These are phyloP conservation scores for Apotomis capreana DNA, from an alignment of 2,888 invertebrate species.

Conservation along the genomic window DNA sequence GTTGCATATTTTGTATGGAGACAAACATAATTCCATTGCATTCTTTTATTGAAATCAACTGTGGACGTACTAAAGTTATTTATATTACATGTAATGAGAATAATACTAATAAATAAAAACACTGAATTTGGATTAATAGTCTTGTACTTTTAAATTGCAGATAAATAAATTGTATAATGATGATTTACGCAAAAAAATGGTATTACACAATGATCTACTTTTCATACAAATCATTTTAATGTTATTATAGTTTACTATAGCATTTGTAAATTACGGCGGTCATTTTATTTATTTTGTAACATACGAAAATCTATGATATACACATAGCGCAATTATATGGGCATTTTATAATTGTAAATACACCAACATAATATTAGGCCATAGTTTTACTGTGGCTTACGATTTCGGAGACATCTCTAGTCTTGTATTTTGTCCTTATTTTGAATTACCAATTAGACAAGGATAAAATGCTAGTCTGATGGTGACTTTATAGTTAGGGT, in stretches of 20 bases:
- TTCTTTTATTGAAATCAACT: too few relatives aligned
- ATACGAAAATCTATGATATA: slow-evolving; percentile 51
- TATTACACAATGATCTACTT: too few relatives aligned
- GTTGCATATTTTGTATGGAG: too few relatives aligned
- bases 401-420: neutral
- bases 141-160: neutral
- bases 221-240: slow-evolving; percentile 13
- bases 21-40: too few relatives aligned
- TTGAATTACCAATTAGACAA: neutral
- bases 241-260: slow-evolving; percentile 13
- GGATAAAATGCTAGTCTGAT: neutral
- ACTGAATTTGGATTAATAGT: neutral
- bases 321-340: slow-evolving; percentile 5
- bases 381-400: neutral
- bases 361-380: neutral
- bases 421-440: neutral
- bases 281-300: neutral
- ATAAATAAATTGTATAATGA: neutral
- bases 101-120: neutral
- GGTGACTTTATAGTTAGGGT: neutral
- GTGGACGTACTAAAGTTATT: too few relatives aligned
- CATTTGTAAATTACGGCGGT: neutral
- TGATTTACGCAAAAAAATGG: neutral
- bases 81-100: too few relatives aligned
- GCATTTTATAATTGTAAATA: slow-evolving; percentile 25